Conservation (phyloP, 2,888 invertebrate genomes). For the Scaptomyza cyrtandrae region DNA sequence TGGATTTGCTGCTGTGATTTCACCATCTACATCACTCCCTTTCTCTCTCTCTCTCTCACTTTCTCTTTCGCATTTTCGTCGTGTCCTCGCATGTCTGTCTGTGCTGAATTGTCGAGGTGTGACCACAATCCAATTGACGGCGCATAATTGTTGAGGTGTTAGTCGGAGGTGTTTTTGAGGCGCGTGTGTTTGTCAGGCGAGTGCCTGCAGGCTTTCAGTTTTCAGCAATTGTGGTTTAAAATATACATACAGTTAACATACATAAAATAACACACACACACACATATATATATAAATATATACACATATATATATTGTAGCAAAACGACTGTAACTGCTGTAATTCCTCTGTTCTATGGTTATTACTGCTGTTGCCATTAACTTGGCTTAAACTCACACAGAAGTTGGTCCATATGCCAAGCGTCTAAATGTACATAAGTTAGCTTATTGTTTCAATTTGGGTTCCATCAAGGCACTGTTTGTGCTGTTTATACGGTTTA, state of each 20-base stretch:
- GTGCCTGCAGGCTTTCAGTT: constrained; percentile 10
- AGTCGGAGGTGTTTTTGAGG: constrained; percentile 18
- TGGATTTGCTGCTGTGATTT: constrained; percentile 7
- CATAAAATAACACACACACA: not conserved
- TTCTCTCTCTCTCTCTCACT: not conserved
- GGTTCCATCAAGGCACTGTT: constrained; percentile 30
- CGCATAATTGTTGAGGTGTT: constrained; percentile 57
- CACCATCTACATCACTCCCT: too few relatives aligned
- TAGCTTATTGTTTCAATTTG: constrained; percentile 14
- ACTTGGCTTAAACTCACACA: not conserved
- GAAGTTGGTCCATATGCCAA: constrained; percentile 22
- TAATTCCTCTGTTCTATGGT: constrained; percentile 2
- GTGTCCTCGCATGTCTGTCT: not conserved
- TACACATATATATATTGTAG: not conserved
- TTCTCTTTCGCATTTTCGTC: not conserved
- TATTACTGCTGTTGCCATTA: constrained; percentile 12
- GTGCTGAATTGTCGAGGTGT: constrained; percentile 44
- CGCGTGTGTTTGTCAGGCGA: not conserved
- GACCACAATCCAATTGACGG: constrained; percentile 58
- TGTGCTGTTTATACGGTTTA: constrained; percentile 18
- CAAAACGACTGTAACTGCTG: constrained; percentile 8
- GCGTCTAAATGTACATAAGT: constrained; percentile 4
- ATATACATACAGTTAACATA: not conserved
- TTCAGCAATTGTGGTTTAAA: constrained; percentile 5
- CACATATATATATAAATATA: not conserved